Evolutionary conservation across 2,113 vertebrate genomes (phyloP).

Genomic region (Catagonus wagneri): DNA sequence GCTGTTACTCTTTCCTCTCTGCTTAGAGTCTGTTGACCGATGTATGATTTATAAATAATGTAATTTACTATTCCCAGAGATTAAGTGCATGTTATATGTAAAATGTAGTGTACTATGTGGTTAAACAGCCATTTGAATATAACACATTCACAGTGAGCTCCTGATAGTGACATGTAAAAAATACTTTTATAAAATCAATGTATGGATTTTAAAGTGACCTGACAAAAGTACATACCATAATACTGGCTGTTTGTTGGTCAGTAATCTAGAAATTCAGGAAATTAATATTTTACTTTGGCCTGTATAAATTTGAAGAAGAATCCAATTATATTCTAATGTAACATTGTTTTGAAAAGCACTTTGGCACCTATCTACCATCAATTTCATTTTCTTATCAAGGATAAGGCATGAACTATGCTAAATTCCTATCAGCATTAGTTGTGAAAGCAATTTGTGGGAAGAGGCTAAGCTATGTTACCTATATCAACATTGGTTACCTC

Average conservation of each 20-base stretch:
- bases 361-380: conserved; percentile 80
- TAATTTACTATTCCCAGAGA: conserved; percentile 75
- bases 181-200: conserved; percentile 24
- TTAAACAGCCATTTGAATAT: conserved; percentile 37
- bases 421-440: conserved; percentile 33
- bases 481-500: conserved; percentile 79
- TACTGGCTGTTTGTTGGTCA: conserved; percentile 49
- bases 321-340: conserved; percentile 56
- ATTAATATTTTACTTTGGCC: conserved; percentile 58
- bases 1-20: conserved; percentile 67
- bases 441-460: conserved; percentile 58
- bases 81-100: conserved; percentile 1
- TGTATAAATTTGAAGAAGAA: conserved; percentile 59
- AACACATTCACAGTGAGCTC: conserved; percentile 74
- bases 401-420: conserved; percentile 73
- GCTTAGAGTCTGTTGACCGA: conserved; percentile 65
- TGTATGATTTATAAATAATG: conserved; percentile 21
- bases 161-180: conserved; percentile 64
- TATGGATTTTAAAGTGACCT: conserved; percentile 29
- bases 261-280: background rate
- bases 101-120: conserved; percentile 52
- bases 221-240: conserved; percentile 45
- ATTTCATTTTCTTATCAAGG: conserved; percentile 73
- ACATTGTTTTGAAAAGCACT: conserved; percentile 73
- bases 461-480: conserved; percentile 58